Base-by-base conservation (phyloP, 2,113 vertebrate genomes). In the Ursus arctos region DNA sequence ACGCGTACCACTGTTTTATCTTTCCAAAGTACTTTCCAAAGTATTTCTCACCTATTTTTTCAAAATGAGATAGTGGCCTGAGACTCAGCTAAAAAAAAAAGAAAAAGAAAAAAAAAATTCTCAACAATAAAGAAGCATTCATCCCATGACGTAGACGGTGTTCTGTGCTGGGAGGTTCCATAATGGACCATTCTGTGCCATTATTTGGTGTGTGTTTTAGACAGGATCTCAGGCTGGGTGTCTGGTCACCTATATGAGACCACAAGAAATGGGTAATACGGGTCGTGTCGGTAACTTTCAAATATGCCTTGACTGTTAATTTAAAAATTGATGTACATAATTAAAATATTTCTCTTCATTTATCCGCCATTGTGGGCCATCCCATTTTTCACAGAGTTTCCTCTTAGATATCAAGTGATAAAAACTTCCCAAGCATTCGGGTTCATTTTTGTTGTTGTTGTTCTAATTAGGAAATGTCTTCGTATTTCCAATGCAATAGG, bases 91-190 rank as follows among this genome's bases (percentile, higher is more conserved):
- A 69, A 43, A 92, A 81, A 53, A 53, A 53, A 43, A 53, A 40
- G 40, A 40, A n/a, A 43, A 43, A 43, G 43, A 43, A 69, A 43
- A 90, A 81, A 92, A 36, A 7, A 11, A 72, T 28, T 63, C 72
- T 90, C n/a, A 15, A 1, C 9, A 49, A 31, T 28, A 26, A 69
- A 40, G 21, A 11, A 55, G 5, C 7, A 7, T 0, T 0, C 4
- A 49, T 15, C 16, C 43, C 9, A 24, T 53, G 63, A 11, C 0
- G 0, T 26, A 15, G 24, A 15, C 1, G 10, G 21, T 3, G 43
- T 16, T 72, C 81, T 15, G 6, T 18, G 53, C 11, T 6, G 4
- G 57, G 13, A 47, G 24, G 19, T 69, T 51, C 72, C 6, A 0
- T 28, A n/a, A n/a, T 11, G 18, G 49, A 31, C 11, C 5, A 4